These are phyloP conservation scores for Peromyscus nudipes DNA, from an alignment of 2,797 vertebrate genomes.

Conservation along the genomic window DNA sequence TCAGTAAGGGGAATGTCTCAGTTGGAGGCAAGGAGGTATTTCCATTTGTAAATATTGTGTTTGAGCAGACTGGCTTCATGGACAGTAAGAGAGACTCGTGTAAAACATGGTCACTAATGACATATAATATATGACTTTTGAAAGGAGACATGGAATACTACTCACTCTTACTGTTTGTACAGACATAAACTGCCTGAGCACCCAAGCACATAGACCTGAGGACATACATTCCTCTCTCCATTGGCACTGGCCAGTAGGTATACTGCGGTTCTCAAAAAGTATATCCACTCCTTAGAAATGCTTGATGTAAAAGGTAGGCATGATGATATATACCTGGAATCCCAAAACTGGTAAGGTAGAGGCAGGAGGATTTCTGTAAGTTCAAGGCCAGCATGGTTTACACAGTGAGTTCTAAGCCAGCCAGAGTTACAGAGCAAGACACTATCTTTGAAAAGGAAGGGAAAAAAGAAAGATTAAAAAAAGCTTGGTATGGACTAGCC, in stretches of 20 bases:
- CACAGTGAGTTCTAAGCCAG: not conserved
- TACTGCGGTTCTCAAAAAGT: not conserved
- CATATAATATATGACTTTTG: not conserved
- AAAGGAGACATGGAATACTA: not conserved
- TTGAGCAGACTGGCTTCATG: not conserved
- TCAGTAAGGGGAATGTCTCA: conserved; percentile 36
- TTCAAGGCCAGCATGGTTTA: not conserved
- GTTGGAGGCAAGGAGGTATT: not conserved
- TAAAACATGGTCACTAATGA: not conserved
- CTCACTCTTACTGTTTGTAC: not conserved
- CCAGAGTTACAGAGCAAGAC: not conserved
- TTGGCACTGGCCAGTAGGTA: not conserved
- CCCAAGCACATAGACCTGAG: not conserved
- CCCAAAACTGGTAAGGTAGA: not conserved
- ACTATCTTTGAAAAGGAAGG: not conserved
- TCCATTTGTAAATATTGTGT: not conserved
- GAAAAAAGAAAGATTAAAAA: not conserved
- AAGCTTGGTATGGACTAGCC: not conserved
- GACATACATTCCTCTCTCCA: not conserved
- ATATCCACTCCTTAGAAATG: not conserved
- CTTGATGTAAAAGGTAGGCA: not conserved
- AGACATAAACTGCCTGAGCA: not conserved
- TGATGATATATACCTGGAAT: not conserved
- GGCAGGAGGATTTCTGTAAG: not conserved
- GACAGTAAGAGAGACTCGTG: not conserved